Percentiles rank a stretch among this genome's conserved stretches.
These are phyloP conservation scores for Lates japonicus DNA, from an alignment of 2,797 vertebrate species.

Conservation along the genomic window DNA sequence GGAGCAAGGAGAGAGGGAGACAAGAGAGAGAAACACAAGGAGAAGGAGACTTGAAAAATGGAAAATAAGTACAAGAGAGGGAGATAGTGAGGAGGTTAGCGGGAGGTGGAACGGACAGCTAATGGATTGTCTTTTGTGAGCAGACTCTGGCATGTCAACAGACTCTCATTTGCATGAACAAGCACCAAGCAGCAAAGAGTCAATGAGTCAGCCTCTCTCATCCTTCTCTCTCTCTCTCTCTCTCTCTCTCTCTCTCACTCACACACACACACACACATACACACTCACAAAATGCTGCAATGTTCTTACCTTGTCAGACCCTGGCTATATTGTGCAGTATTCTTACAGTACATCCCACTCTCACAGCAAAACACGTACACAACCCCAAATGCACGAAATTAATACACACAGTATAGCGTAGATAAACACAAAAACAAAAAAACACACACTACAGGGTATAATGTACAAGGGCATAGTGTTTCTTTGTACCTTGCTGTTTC, in stretches of 20 bases:
- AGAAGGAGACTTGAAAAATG: conserved; percentile 35
- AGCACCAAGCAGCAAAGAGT: conserved; percentile 69
- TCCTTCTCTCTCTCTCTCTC: conserved; percentile 1
- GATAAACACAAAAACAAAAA: conserved; percentile 10
- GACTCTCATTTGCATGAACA: conserved; percentile 78
- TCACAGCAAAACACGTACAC: conserved; percentile 11
- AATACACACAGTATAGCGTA: neutral
- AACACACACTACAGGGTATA: neutral
- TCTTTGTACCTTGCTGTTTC: conserved; percentile 1
- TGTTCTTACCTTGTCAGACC: conserved; percentile 51
- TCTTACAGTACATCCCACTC: conserved; percentile 38
- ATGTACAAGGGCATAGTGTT: neutral
- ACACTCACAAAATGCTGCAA: conserved; percentile 33
- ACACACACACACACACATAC: conserved; percentile 18
- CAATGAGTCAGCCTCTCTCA: conserved; percentile 74
- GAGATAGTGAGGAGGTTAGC: conserved; percentile 39
- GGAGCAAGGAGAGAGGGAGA: conserved; percentile 1
- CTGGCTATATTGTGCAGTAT: conserved; percentile 34
- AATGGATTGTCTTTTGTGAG: conserved; percentile 72
- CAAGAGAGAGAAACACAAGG: neutral
- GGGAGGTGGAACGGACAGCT: conserved; percentile 55
- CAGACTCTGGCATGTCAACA: conserved; percentile 75
- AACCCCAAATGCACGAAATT: neutral
- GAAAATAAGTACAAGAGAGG: conserved; percentile 31
- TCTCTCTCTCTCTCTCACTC: neutral